Base-by-base conservation (phyloP, 23 tunicate species). In the Clavelina lepadiformis region DNA sequence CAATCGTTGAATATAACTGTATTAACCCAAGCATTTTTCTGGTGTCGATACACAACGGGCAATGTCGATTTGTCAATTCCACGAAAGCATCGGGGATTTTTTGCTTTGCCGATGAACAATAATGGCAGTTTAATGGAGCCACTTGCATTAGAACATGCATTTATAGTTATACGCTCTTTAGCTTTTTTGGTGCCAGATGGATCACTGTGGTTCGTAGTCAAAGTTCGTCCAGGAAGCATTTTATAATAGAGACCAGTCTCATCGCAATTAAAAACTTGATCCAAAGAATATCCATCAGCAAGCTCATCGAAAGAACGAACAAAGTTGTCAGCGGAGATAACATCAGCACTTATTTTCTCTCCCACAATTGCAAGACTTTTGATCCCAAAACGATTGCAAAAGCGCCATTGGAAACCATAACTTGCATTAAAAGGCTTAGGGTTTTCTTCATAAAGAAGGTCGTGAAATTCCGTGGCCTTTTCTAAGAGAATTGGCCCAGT, bases 41-140 rank as follows among this genome's bases (percentile, higher is more conserved):
- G 21, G 8, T 58, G 5, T 58, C 35, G 13, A 58, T 64, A 41
- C 8, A 64, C 70, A 64, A 64, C 70, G 18, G 70, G 26, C 70
- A 41, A 23, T 23, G 70, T 25, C 25, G 18, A 20, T 25, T 64
- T 64, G 61, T 64, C 22, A 20, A 64, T 15, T 37, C 22, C 22
- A 13, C 60, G 53, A 38, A 64, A 64, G 22, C 70, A 64, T 15
- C 60, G 70, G 8, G 61, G 70, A 38, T 64, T 64, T 64, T 64
- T 64, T 15, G 61, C 60, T 25, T 64, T 64, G 22, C 70, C 70
- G 37, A 64, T 64, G 5, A 64, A 64, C 70, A 64, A 38, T 38
- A 64, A 64, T 4, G 60, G 70, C 53, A 64, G 22, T 38, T 64
- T 38, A 15, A 64, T 64, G 18, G 70, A 8, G 7, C 70, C 70